A percentile compares a stretch with the other conserved stretches of the same genome.
These are phyloP conservation scores for Smittia aterrima DNA, from an alignment of 2,888 invertebrate genomes.

Conservation along the genomic window DNA sequence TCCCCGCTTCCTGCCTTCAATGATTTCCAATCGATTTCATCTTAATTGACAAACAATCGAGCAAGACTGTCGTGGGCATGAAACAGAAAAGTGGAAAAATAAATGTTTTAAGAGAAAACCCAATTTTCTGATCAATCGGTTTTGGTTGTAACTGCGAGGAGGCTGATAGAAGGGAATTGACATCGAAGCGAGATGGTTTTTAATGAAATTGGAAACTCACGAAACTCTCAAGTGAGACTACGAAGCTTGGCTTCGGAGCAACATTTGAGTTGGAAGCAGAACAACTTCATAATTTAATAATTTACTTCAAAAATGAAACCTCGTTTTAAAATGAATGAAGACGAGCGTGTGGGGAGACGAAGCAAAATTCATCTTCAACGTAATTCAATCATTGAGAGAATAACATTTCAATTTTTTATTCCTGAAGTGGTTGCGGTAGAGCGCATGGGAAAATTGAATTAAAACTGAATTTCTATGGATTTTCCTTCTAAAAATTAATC, in stretches of 20 bases:
- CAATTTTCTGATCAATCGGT: slow-evolving; percentile 22
- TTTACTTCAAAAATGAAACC: background rate
- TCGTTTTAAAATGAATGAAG: background rate
- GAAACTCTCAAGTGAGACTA: background rate
- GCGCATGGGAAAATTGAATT: background rate
- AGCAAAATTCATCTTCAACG: background rate
- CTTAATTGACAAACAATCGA: slow-evolving; percentile 42
- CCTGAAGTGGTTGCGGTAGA: slow-evolving; percentile 12
- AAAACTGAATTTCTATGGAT: slow-evolving; percentile 9
- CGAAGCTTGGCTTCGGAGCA: too few species aligned
- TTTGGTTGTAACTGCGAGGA: background rate
- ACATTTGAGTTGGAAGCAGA: background rate
- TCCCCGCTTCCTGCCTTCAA: slow-evolving; percentile 12
- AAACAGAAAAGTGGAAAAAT: slow-evolving; percentile 31
- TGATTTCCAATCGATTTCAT: slow-evolving; percentile 41
- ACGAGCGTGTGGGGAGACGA: slow-evolving; percentile 2
- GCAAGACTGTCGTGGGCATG: slow-evolving; percentile 30
- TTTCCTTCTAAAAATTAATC: background rate
- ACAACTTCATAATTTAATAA: slow-evolving; percentile 24
- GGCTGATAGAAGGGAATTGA: background rate
- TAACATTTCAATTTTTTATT: background rate
- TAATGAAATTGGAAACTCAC: background rate
- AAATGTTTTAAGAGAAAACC: slow-evolving; percentile 28
- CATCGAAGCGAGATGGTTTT: background rate
- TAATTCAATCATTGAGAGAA: slow-evolving; percentile 23